Base-by-base conservation (phyloP, 2,797 vertebrate genomes). In the Esox lucius region DNA sequence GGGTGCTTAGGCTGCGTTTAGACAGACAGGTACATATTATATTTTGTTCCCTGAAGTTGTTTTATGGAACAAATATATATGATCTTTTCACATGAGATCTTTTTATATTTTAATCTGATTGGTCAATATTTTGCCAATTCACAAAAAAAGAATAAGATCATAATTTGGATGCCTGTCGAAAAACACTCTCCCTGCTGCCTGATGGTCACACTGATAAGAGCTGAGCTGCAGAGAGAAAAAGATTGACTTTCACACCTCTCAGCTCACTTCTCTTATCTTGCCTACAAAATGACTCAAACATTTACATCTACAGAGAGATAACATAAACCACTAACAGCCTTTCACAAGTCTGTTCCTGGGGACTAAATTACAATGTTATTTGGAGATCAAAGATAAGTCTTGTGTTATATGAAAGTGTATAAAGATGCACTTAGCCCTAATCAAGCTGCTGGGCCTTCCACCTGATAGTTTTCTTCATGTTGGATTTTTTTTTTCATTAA, bases 251-350 rank as follows among this genome's bases (percentile, higher is more conserved):
- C 53, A 75, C 74, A 62, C 5, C 31, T 13, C 49, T 31, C 26
- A 82, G 46, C 17, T 68, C 28, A 42, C 28, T 51, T 6, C 33
- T 22, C 12, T 71, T 71, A 68, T 72, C 42, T 61, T 19, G 22
- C 62, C 70, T 22, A 31, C 66, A 68, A 35, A 59, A 42, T 42
- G 64, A 48, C 49, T 31, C 15, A 15, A 71, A 33, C 3, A 28
- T 31, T 39, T 15, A 51, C n/a, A 6, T 2, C 15, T 71, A 42
- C 65, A 72, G 74, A 59, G 66, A 11, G 42, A 17, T 24, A 72
- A 53, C 35, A 64, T 49, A 75, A 74, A 13, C 17, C 72, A 33
- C 15, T 72, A 33, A 68, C 24, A 77, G 17, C n/a, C 74, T 82
- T 75, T 73, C 67, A 73, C 33, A 75, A 72, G 26, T 33, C 42